A percentile compares a stretch with the other conserved stretches of the same genome.
Conservation (phyloP, 2,113 vertebrate genomes). For the Ploceus nigricollis region DNA sequence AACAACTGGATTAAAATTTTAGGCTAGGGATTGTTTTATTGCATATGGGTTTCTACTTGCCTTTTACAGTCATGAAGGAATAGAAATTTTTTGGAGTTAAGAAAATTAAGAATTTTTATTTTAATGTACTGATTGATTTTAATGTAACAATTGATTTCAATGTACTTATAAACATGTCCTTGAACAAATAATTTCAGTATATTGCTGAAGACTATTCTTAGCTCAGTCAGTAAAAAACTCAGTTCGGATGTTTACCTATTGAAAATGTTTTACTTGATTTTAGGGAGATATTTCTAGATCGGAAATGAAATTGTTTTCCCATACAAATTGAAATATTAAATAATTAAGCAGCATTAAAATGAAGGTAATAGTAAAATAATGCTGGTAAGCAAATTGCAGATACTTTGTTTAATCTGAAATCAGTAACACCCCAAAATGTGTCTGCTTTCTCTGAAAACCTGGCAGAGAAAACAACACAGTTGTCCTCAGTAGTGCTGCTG, state of each 20-base stretch:
- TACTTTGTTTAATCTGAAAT: background rate
- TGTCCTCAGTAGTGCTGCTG: background rate
- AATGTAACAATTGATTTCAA: background rate
- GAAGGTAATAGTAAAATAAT: background rate
- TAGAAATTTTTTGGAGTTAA: background rate
- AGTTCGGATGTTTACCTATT: background rate
- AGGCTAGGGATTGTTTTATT: constrained; percentile 13
- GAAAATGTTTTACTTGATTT: background rate
- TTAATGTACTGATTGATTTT: background rate
- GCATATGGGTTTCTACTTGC: constrained; percentile 20
- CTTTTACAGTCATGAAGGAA: constrained; percentile 1
- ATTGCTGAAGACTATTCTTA: background rate
- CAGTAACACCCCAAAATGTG: background rate
- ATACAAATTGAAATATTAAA: background rate
- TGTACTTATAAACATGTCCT: background rate
- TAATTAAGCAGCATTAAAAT: background rate
- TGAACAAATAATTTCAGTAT: background rate
- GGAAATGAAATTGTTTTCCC: background rate
- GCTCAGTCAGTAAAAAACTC: background rate
- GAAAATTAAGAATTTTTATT: background rate
- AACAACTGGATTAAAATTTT: constrained; percentile 69
- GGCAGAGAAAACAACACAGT: background rate
- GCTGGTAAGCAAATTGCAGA: background rate
- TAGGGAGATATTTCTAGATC: background rate
- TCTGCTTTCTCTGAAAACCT: background rate